These are phyloP conservation scores for Meandrina meandrites DNA, from an alignment of 92 coral and sea anemone species.

Conservation along the genomic window DNA sequence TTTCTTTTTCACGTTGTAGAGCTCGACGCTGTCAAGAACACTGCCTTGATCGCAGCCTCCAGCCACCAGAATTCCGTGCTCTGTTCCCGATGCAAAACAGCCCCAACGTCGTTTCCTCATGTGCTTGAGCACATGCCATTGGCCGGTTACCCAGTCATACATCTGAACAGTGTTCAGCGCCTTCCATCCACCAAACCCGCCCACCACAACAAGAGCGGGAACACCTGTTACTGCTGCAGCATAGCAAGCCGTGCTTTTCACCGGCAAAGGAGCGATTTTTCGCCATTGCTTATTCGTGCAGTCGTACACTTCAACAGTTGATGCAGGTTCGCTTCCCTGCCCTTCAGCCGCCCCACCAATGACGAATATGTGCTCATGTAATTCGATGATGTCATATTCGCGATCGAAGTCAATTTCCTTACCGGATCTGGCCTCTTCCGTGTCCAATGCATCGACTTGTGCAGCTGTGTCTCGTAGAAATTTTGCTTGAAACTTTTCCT, in stretches of 20 bases:
- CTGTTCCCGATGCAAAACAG: conserved; percentile 66
- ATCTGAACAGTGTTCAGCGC: conserved; percentile 80
- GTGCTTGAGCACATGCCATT: conserved; percentile 74
- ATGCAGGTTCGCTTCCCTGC: conserved; percentile 59
- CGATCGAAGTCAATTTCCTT: conserved; percentile 59
- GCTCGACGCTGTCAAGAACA: conserved; percentile 76
- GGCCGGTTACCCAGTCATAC: conserved; percentile 77
- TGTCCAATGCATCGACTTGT: conserved; percentile 31
- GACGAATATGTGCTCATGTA: conserved; percentile 67
- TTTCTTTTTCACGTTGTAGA: conserved; percentile 69
- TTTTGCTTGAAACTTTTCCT: conserved; percentile 71
- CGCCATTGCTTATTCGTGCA: conserved; percentile 59
- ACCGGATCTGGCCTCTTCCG: conserved; percentile 29
- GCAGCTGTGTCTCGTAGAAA: conserved; percentile 50
- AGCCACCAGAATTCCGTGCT: conserved; percentile 77
- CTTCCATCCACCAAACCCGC: conserved; percentile 87
- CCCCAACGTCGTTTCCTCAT: conserved; percentile 92
- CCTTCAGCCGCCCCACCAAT: conserved; percentile 77
- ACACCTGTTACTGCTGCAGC: conserved; percentile 68
- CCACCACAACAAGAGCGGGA: conserved; percentile 77
- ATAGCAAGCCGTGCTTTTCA: conserved; percentile 80
- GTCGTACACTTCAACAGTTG: conserved; percentile 68
- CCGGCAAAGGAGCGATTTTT: conserved; percentile 66
- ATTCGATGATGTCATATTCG: conserved; percentile 77
- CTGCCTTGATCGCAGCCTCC: conserved; percentile 92